Evolutionary conservation across 2,113 vertebrate genomes (phyloP).

Genomic region (Ceyx cyanopectus): DNA sequence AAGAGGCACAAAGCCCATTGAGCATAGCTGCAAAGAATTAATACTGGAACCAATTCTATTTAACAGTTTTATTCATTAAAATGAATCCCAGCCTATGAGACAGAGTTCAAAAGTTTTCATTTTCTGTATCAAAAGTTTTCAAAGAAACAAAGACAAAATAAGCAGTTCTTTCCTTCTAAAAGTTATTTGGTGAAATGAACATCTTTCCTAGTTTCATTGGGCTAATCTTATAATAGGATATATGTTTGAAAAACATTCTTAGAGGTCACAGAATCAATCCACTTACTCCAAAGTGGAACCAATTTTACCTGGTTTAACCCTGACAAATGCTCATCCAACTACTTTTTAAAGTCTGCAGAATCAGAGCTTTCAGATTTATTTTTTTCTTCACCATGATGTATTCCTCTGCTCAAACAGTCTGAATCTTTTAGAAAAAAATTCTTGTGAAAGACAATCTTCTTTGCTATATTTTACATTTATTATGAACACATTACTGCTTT

Average conservation of each 20-base stretch:
- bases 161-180: neutral
- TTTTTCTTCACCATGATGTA: neutral
- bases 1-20: neutral
- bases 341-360: neutral
- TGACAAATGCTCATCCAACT: slow-evolving; percentile 9
- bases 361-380: neutral
- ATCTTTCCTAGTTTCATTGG: neutral
- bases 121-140: neutral
- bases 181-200: neutral
- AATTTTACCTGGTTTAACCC: slow-evolving; percentile 12
- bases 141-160: neutral
- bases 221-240: slow-evolving; percentile 8
- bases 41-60: neutral
- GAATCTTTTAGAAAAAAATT: neutral
- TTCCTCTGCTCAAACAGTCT: neutral
- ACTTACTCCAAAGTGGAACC: slow-evolving; percentile 17
- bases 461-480: neutral
- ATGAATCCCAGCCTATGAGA: neutral
- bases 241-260: slow-evolving; percentile 18
- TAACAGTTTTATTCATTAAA: neutral
- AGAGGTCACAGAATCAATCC: slow-evolving; percentile 17
- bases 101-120: neutral
- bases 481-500: neutral
- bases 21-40: neutral
- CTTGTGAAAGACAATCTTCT: neutral